These are phyloP conservation scores for Hylaeus volcanicus DNA, from an alignment of 1,140 invertebrate genomes.

Conservation along the genomic window DNA sequence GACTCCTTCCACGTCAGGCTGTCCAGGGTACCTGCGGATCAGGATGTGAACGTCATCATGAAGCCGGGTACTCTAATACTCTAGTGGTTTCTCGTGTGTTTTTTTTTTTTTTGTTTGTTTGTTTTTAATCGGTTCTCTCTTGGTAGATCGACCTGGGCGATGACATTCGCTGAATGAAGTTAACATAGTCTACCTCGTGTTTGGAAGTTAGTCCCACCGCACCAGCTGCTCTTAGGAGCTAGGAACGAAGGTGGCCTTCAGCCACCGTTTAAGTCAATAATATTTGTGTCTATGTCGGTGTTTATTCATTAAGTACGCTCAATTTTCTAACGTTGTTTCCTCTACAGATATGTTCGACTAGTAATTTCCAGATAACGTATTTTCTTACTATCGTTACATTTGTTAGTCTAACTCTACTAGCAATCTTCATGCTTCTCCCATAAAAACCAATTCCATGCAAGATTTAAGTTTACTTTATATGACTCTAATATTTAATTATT, in stretches of 20 bases:
- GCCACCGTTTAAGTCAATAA: no score
- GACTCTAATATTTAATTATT: no score
- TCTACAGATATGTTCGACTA: no score
- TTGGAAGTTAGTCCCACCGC: not conserved
- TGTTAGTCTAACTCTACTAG: not conserved
- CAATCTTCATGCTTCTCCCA: not conserved
- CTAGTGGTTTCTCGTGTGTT: not conserved
- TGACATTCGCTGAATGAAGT: not conserved
- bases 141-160: not conserved
- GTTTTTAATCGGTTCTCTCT: not conserved
- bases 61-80: not conserved
- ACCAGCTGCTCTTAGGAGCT: not conserved
- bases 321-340: no score
- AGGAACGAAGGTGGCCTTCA: no score
- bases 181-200: not conserved
- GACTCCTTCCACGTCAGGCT: constrained; percentile 77
- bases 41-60: not conserved
- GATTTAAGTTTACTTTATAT: not conserved
- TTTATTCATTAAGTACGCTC: no score
- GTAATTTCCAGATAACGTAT: no score
- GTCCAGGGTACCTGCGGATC: constrained; percentile 74
- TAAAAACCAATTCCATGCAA: not conserved
- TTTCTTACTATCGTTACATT: not conserved
- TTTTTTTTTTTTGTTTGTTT: no score
- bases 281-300: no score